Evolutionary conservation across 2,113 vertebrate genomes (phyloP).

Genomic region (Paramisgurnus dabryanus): DNA sequence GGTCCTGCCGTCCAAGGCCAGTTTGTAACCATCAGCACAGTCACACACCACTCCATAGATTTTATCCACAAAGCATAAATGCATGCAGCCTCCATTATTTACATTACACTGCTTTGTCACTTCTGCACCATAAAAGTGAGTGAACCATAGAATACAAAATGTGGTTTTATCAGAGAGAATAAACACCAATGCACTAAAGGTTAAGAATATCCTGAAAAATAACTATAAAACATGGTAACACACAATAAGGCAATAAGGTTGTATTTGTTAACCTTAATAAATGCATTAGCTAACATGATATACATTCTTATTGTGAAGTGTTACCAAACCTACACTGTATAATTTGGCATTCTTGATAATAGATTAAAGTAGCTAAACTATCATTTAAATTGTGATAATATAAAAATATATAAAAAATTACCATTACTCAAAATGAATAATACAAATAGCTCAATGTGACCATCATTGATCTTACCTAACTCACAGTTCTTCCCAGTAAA

Average conservation of each 20-base stretch:
- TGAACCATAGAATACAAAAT: background rate
- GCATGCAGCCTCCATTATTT: constrained; percentile 88
- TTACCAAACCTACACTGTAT: too few relatives aligned
- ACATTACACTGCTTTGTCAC: constrained; percentile 67
- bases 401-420: too few relatives aligned
- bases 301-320: too few relatives aligned
- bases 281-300: too few relatives aligned
- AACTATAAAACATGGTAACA: too few relatives aligned
- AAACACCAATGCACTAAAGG: background rate
- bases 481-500: constrained; percentile 92
- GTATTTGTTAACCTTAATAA: too few relatives aligned
- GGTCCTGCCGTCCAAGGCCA: constrained; percentile 73
- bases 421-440: too few relatives aligned
- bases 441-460: background rate
- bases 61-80: constrained; percentile 78
- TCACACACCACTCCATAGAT: constrained; percentile 68
- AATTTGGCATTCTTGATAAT: background rate
- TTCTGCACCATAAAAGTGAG: constrained; percentile 67
- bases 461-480: constrained; percentile 74
- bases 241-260: too few relatives aligned
- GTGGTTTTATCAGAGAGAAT: background rate
- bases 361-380: background rate
- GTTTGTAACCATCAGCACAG: constrained; percentile 83
- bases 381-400: too few relatives aligned
- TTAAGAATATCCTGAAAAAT: too few relatives aligned